These are phyloP conservation scores for Isurus oxyrinchus DNA, from an alignment of 2,113 vertebrate genomes.

Conservation along the genomic window DNA sequence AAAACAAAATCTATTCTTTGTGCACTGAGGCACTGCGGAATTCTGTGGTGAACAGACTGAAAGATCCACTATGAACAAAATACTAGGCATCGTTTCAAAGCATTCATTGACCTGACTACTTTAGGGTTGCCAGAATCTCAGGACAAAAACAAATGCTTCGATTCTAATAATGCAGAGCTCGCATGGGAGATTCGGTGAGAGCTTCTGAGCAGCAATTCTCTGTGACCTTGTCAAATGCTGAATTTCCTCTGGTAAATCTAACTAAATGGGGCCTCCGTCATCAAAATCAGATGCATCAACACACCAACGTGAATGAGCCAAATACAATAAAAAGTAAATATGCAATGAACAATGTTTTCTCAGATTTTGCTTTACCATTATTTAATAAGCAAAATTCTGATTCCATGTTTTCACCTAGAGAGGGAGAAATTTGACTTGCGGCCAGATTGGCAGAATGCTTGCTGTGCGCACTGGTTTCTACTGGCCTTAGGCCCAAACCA, in stretches of 20 bases:
- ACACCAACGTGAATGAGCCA: not conserved
- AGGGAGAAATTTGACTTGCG: not conserved
- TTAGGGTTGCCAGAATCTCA: not conserved
- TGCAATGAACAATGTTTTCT: not conserved
- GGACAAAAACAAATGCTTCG: not conserved
- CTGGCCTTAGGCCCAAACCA: not conserved
- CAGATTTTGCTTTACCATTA: not conserved
- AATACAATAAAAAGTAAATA: no score
- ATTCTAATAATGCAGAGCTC: not conserved
- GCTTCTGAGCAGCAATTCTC: not conserved
- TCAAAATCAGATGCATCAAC: not conserved
- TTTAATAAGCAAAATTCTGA: not conserved
- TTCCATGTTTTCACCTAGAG: not conserved
- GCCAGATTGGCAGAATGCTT: not conserved
- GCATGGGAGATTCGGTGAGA: not conserved
- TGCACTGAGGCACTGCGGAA: not conserved
- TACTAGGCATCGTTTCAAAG: not conserved
- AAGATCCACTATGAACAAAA: conserved; percentile 28
- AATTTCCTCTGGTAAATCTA: not conserved
- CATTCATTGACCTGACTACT: conserved; percentile 1
- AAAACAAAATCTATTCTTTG: conserved; percentile 7
- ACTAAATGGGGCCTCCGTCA: not conserved
- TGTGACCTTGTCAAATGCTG: not conserved
- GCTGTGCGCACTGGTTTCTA: not conserved
- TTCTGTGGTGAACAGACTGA: not conserved